Percentiles rank a stretch among this genome's conserved stretches.
Evolutionary conservation across 2,113 vertebrate species (phyloP).

Genomic region (Zeus faber): DNA sequence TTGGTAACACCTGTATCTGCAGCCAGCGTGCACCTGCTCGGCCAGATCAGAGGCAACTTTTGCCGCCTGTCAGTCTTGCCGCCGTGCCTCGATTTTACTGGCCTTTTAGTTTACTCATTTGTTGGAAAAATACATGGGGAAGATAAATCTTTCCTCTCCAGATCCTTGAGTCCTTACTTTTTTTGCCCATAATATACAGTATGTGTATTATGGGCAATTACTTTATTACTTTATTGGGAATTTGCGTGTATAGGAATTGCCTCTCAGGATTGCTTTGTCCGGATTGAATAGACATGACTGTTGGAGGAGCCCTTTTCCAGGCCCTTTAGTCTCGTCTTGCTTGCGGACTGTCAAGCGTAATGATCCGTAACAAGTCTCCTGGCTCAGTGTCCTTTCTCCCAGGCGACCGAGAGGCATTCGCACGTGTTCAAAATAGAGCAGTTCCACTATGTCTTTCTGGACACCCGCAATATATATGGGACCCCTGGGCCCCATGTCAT

Average conservation of each 20-base stretch:
- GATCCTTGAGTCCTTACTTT: not conserved
- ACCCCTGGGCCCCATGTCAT: slow-evolving; percentile 52
- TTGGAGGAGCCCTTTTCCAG: slow-evolving; percentile 12
- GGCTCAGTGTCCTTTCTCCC: slow-evolving; percentile 47
- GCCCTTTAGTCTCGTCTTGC: slow-evolving; percentile 33
- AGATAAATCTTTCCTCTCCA: not conserved
- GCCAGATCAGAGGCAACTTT: too few species aligned
- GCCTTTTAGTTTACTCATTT: too few species aligned
- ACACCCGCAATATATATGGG: slow-evolving; percentile 31
- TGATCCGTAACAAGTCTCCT: slow-evolving; percentile 43
- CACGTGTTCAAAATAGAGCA: slow-evolving; percentile 55
- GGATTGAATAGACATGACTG: slow-evolving; percentile 1
- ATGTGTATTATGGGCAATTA: not conserved
- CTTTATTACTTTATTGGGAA: too few species aligned
- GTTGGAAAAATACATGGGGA: not conserved
- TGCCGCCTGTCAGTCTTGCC: too few species aligned
- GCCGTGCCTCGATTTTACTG: too few species aligned
- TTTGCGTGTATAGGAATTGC: not conserved
- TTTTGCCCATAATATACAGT: not conserved
- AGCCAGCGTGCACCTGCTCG: not conserved
- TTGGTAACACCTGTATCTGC: not conserved
- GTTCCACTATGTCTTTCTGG: slow-evolving; percentile 34
- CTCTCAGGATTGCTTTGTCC: not conserved
- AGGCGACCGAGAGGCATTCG: slow-evolving; percentile 53
- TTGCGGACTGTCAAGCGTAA: slow-evolving; percentile 22